Evolutionary conservation across 2,888 invertebrate genomes (phyloP), one percentile per base, ranked within the genome.

Genomic region (Oscheius sp.): DNA sequence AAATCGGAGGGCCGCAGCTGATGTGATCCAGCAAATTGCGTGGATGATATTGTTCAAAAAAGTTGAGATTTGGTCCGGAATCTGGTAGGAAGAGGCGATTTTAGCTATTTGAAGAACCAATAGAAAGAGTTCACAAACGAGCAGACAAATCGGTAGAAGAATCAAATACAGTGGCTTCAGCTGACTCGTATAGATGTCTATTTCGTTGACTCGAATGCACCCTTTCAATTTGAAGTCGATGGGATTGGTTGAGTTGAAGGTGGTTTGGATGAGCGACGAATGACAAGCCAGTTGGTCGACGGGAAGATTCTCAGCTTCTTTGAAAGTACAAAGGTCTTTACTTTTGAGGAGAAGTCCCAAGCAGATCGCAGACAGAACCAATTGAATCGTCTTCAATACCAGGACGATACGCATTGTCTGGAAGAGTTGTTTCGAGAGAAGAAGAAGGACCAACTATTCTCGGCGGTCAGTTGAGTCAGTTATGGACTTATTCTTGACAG

Each of bases 31-130:
- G 45, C 42, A 42, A 27, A 61, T 15, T 1, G 45, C 61, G 31
- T 61, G 61, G 15, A 42, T n/a, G n/a, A 61, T 5, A 29, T 61
- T 61, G 61, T 15, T 45, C 6, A 61, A n/a, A n/a, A 45, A 29
- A 31, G 31, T 46, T 15, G 61, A 20, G 17, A 61, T n/a, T 29
- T 42, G 61, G 31, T 61, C 61, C 4, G 61, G 45, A 8, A 42
- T 10, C n/a, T 61, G 17, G 61, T 61, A 61, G 27, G 29, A 39
- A 5, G 45, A 45, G 10, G 45, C 31, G 29, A 45, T 29, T 17
- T 25, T n/a, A 29, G 31, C 61, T 6, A 27, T 29, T 17, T 61
- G 61, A 31, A 61, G 42, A 3, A 29, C 61, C 27, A 61, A 20
- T 2, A 61, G 20, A 29, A 61, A 27, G 5, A 27, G 8, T 29